Percentiles rank a stretch among this genome's conserved stretches.
Conservation (phyloP, 1,140 invertebrate genomes). For the Hylaeus volcanicus region DNA sequence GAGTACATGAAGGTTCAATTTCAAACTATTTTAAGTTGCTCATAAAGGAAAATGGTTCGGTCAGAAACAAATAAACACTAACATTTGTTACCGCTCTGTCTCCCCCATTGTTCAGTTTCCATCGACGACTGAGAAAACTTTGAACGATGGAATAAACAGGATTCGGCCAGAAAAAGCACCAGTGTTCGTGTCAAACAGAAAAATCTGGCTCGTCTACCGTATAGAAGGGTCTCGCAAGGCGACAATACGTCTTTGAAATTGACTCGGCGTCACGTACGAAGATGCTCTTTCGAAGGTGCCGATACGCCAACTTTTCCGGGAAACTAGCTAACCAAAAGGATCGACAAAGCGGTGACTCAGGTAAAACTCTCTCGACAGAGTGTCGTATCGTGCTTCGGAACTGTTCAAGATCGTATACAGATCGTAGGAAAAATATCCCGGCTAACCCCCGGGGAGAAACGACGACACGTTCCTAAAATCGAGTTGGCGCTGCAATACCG, state of each 20-base stretch:
- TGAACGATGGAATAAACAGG: too few species aligned
- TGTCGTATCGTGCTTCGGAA: conserved; percentile 7
- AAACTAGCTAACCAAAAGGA: conserved; percentile 57
- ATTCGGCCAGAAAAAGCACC: neutral
- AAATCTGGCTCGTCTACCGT: conserved; percentile 5
- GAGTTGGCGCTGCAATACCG: conserved; percentile 51
- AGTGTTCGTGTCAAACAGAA: conserved; percentile 15
- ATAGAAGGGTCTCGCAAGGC: conserved; percentile 5
- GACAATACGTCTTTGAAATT: conserved; percentile 45
- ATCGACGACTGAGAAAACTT: too few species aligned
- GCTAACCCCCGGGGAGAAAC: conserved; percentile 45
- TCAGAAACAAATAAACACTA: too few species aligned
- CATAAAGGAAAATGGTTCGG: too few species aligned
- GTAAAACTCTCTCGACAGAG: conserved; percentile 47
- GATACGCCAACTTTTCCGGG: conserved; percentile 43
- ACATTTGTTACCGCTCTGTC: too few species aligned
- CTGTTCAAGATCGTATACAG: conserved; percentile 52
- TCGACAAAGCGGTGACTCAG: conserved; percentile 57
- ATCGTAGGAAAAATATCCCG: conserved; percentile 57
- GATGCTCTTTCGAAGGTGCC: conserved; percentile 45
- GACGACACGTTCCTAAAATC: conserved; percentile 57
- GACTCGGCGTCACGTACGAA: conserved; percentile 25
- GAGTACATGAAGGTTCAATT: too few species aligned
- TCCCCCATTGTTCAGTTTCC: too few species aligned
- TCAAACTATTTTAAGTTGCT: too few species aligned